Conservation (phyloP, 2,888 invertebrate genomes). For the Microchrysa polita region DNA sequence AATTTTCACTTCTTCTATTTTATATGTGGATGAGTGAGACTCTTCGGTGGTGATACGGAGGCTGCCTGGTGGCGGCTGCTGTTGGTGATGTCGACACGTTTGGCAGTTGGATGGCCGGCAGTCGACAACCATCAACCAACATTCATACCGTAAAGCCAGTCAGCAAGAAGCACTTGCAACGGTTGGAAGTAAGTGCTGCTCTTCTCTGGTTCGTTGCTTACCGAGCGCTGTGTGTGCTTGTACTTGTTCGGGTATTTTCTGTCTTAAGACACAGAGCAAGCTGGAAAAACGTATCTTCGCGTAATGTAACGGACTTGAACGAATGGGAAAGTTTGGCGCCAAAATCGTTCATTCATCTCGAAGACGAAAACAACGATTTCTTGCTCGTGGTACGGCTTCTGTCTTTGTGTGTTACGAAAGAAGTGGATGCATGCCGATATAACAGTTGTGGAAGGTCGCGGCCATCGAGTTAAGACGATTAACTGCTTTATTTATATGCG, state of each 20-base stretch:
- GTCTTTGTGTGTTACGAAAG: constrained; percentile 9
- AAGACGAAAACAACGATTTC: no score
- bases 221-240: no score
- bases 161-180: constrained; percentile 39
- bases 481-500: neutral
- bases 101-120: constrained; percentile 11
- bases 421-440: neutral
- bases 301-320: neutral
- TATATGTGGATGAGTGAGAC: constrained; percentile 43
- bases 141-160: constrained; percentile 45
- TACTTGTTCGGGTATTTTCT: neutral
- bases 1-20: constrained; percentile 49
- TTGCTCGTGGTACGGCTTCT: neutral
- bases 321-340: constrained; percentile 26
- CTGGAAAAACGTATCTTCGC: neutral
- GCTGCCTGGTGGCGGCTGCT: constrained; percentile 19
- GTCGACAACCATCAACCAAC: constrained; percentile 29
- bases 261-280: neutral
- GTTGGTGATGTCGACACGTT: constrained; percentile 13
- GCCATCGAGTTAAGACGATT: neutral
- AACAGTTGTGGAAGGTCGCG: neutral
- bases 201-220: constrained; percentile 6
- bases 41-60: constrained; percentile 43
- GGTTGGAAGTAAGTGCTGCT: constrained; percentile 40
- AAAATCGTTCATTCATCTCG: constrained; percentile 14